Base-by-base conservation (phyloP, 2,888 invertebrate genomes). In the Galeopsomyia nigrocyanea region DNA sequence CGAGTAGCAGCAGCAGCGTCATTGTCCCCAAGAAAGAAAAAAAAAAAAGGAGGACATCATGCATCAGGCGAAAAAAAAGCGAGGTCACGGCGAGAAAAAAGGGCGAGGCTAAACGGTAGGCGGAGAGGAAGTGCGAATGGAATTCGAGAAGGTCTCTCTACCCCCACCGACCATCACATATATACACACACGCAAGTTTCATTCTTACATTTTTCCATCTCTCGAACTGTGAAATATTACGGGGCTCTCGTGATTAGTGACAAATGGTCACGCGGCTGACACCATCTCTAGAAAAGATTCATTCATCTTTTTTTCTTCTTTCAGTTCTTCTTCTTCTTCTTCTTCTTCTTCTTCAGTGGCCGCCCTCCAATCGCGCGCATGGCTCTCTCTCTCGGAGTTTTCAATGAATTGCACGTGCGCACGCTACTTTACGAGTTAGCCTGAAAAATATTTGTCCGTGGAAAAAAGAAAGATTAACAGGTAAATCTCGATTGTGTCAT, bases 221-320 rank as follows among this genome's bases (percentile, higher is more conserved):
- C 74, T 73, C 71, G 66, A 69, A 55, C 64, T 72, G 74, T 78
- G 76, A 78, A 78, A 78, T 78, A 78, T 78, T 78, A 78, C 76
- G 69, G 78, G 71, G 75, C 73, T 70, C 56, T 51, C 67, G 74
- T 75, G 74, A 77, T 78, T 78, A 77, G 75, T 78, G 78, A 78
- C 77, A 78, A 78, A 78, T 78, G 77, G 74, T 75, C 10, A 19
- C 31, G 58, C 22, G 39, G 62, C 46, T 21, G 66, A 39, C 49
- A 26, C 39, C 39, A 5, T 64, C 31, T 39, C 39, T 13, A 39
- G 39, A 39, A 39, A 39, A 39, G 39, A 39, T 64, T 68, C 67
- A 57, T 74, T 73, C 71, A 55, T 53, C 57, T 67, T 49, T 62
- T 64, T 21, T 39, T 39, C 39, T 39, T 39, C 39, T 10, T 31